Conservation (phyloP, 1,140 invertebrate genomes). For the Radopholus similis region DNA sequence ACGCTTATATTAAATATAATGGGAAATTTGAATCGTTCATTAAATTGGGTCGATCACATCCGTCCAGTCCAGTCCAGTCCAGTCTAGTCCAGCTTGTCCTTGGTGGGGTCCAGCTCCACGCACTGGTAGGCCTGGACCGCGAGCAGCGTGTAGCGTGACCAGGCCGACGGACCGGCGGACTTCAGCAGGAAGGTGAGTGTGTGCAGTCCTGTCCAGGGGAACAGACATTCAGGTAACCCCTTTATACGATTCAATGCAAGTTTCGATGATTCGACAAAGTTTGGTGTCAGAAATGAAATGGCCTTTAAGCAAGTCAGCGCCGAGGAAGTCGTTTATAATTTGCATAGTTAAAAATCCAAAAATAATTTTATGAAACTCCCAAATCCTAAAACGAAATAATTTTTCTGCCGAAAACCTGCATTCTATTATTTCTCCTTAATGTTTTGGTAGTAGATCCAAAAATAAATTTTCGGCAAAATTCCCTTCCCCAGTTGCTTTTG, state of each 20-base stretch:
- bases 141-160: neutral
- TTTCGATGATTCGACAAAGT: neutral
- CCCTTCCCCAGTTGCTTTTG: no score
- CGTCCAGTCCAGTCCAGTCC: no score
- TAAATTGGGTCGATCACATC: no score
- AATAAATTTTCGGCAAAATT: no score
- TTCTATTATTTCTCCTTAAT: no score
- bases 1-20: no score
- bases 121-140: slow-evolving; percentile 6
- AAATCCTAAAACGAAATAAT: no score
- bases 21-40: no score
- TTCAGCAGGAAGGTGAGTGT: neutral
- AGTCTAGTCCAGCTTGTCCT: neutral
- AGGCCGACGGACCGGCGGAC: neutral
- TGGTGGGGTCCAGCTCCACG: neutral
- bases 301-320: neutral
- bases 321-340: no score
- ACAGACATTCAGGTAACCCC: neutral
- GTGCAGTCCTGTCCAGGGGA: slow-evolving; percentile 2
- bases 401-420: no score
- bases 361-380: neutral
- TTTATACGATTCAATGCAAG: neutral
- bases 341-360: neutral
- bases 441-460: no score
- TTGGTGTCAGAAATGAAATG: neutral